Base-by-base conservation (phyloP, 2,113 vertebrate genomes). In the Lamprotornis superbus region DNA sequence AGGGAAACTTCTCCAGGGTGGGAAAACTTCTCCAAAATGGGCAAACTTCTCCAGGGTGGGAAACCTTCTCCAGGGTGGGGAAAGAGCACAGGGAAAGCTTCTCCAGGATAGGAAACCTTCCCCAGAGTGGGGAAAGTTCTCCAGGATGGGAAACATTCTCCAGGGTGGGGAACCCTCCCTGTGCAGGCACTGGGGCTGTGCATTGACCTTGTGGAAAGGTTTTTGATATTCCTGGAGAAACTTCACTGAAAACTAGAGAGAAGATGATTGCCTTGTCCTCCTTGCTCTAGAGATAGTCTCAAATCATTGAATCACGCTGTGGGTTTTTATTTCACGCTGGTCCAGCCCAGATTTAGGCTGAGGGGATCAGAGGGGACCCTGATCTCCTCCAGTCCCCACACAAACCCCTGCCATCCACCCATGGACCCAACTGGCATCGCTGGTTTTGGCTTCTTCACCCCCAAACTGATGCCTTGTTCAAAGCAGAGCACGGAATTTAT, bases 391-490 rank as follows among this genome's bases (percentile, higher is more conserved):
- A 37, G 42, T 15, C 22, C 52, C 52, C 3, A 0, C 35, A 39
- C 55, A 75, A 63, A n/a, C 12, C 31, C n/a, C 60, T 56, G 55
- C 14, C 2, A 2, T n/a, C 59, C 37, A 10, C 39, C 15, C 4
- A 1, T 9, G 10, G 39, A 2, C 82, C 16, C n/a, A 1, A 0
- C 15, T 80, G 76, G 13, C 31, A 28, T 68, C 2, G 0, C 37
- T 52, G 25, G 7, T 11, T 55, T 63, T 30, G 52, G 31, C 37
- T 87, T 74, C 33, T 75, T 16, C n/a, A 39, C 16, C 73, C 46
- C 16, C 46, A 50, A 4, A 56, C 7, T 5, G 15, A 16, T 33
- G 25, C 20, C 17, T 25, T 11, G 16, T 30, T 65, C 61, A 24
- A 31, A 94, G 52, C 44, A 91, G 49, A 83, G 30, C 7, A 2